These are phyloP conservation scores for Marmota flaviventris DNA, from an alignment of 2,113 vertebrate genomes.

Conservation along the genomic window DNA sequence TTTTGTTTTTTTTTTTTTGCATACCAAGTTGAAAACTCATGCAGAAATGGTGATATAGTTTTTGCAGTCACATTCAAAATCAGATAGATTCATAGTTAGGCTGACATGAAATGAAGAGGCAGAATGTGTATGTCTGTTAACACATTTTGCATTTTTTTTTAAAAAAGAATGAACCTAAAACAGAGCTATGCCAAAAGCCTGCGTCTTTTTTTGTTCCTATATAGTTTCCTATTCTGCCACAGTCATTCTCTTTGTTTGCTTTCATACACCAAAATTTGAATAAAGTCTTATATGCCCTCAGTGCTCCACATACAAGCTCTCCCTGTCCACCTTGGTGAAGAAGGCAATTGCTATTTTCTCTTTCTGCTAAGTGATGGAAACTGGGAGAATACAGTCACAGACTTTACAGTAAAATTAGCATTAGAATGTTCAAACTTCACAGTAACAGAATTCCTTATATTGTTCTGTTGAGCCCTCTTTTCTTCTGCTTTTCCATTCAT, in stretches of 20 bases:
- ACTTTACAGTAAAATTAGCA: conserved; percentile 31
- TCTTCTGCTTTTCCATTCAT: conserved; percentile 9
- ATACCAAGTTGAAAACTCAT: neutral
- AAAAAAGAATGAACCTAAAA: too few relatives aligned
- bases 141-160: neutral
- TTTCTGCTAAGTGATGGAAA: neutral
- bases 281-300: neutral
- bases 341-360: neutral
- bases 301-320: neutral
- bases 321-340: neutral
- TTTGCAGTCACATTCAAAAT: neutral
- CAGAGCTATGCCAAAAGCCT: too few relatives aligned
- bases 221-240: neutral
- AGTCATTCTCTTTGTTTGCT: neutral
- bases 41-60: neutral
- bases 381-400: neutral
- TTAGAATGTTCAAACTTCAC: conserved; percentile 33
- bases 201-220: neutral
- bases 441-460: neutral
- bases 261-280: conserved; percentile 18
- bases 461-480: neutral
- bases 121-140: conserved; percentile 25
- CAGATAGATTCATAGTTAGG: neutral
- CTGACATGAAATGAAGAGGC: neutral
- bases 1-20: neutral